Conservation (phyloP, 2,888 invertebrate genomes). For the Platycheirus albimanus region DNA sequence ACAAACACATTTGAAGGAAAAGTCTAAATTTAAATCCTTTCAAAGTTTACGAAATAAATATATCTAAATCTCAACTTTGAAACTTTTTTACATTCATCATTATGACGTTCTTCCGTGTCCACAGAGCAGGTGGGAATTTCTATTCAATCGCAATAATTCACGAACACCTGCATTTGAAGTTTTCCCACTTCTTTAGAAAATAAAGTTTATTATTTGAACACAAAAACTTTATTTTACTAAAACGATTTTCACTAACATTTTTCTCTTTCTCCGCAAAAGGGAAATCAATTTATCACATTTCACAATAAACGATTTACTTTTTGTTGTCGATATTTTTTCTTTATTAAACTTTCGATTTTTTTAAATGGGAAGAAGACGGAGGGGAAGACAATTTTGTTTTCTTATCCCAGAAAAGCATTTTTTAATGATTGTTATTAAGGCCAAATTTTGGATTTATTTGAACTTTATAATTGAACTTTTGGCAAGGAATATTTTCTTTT, state of each 20-base stretch:
- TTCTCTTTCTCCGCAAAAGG: constrained; percentile 30
- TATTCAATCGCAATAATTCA: constrained; percentile 39
- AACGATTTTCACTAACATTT: constrained; percentile 34
- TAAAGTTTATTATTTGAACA: constrained; percentile 41
- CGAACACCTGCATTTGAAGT: constrained; percentile 54
- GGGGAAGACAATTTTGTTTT: background rate
- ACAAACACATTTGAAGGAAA: constrained; percentile 27
- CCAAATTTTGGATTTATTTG: background rate
- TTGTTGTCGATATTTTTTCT: constrained; percentile 28
- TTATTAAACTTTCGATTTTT: constrained; percentile 55
- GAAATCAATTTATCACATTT: constrained; percentile 65
- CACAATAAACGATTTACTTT: constrained; percentile 41
- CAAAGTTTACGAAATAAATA: constrained; percentile 28
- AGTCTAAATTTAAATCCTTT: constrained; percentile 53
- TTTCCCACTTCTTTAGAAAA: constrained; percentile 11
- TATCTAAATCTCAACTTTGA: constrained; percentile 49
- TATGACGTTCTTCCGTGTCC: constrained; percentile 15
- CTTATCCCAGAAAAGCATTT: constrained; percentile 9
- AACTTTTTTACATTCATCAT: constrained; percentile 53
- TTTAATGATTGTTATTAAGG: background rate
- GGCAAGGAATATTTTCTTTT: background rate
- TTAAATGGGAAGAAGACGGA: background rate
- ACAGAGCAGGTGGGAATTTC: constrained; percentile 17
- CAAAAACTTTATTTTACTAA: constrained; percentile 6
- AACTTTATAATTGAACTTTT: constrained; percentile 10